Conservation (phyloP, 2,888 invertebrate species). For the Empis stercorea region DNA sequence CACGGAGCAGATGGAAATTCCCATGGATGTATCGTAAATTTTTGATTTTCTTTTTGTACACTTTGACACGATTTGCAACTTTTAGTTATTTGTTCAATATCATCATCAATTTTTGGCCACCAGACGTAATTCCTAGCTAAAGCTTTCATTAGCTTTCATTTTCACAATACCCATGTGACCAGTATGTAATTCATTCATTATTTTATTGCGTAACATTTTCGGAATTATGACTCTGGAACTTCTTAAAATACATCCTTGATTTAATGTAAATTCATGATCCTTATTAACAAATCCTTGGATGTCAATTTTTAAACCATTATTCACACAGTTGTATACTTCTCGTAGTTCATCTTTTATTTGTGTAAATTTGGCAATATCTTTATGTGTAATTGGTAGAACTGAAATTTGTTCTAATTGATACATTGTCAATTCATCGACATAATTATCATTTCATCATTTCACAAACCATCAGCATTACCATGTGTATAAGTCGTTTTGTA, state of each 20-base stretch:
- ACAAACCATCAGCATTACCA: constrained; percentile 13
- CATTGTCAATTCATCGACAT: background rate
- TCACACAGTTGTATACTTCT: no score
- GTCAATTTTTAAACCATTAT: no score
- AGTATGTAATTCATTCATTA: constrained; percentile 2
- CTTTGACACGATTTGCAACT: no score
- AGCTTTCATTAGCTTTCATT: constrained; percentile 3
- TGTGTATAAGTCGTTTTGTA: constrained; percentile 13
- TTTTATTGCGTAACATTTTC: background rate
- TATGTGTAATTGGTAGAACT: no score
- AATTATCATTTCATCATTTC: constrained; percentile 10
- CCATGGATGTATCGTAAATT: no score
- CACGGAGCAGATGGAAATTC: no score
- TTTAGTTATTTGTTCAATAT: constrained; percentile 2
- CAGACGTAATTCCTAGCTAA: constrained; percentile 4
- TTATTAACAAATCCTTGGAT: no score
- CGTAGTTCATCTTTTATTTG: no score
- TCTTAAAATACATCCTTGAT: constrained; percentile 2
- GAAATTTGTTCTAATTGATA: constrained; percentile 4
- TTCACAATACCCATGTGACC: constrained; percentile 1
- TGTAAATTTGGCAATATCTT: no score
- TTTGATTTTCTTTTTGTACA: no score
- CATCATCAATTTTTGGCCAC: constrained; percentile 2
- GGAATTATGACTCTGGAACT: constrained; percentile 1
- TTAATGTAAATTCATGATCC: no score